A percentile compares a stretch with the other conserved stretches of the same genome.
Conservation (phyloP, 2,797 vertebrate species). For the Cephalopachus bancanus region DNA sequence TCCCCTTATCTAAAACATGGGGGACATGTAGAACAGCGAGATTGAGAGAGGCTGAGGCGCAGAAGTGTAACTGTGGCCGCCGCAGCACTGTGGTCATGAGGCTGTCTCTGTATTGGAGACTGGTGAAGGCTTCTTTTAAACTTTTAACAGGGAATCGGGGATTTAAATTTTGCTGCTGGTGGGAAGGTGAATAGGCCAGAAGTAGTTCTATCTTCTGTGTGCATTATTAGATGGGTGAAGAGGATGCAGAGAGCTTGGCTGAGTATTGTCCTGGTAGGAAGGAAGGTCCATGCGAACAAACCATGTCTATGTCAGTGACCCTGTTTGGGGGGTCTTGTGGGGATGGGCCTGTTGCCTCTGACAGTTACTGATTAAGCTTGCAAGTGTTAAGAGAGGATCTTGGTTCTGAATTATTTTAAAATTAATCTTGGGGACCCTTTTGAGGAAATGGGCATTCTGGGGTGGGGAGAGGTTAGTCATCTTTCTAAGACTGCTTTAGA, state of each 20-base stretch:
- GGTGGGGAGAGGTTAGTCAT: not conserved
- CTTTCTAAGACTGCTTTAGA: slow-evolving; percentile 32
- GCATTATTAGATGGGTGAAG: not conserved
- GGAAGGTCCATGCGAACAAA: not conserved
- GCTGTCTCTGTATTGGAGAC: not conserved
- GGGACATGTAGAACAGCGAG: not conserved
- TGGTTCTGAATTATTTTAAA: not conserved
- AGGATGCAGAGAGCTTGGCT: not conserved
- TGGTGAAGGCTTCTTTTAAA: not conserved
- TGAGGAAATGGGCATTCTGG: not conserved
- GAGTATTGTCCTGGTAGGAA: not conserved
- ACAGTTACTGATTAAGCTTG: slow-evolving; percentile 9
- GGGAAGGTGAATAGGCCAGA: not conserved
- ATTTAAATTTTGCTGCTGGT: not conserved
- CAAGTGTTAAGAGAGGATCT: not conserved
- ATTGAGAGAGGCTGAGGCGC: not conserved
- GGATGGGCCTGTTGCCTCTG: not conserved
- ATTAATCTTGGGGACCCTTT: not conserved
- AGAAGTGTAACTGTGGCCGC: accelerated
- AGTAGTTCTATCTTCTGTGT: not conserved
- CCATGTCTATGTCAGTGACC: not conserved
- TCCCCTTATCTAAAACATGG: slow-evolving; percentile 24
- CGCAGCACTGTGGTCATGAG: not conserved
- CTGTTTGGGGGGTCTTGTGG: not conserved
- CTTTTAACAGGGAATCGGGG: not conserved